These are phyloP conservation scores for Drosophila putrida DNA, from an alignment of 2,888 invertebrate species.

Conservation along the genomic window DNA sequence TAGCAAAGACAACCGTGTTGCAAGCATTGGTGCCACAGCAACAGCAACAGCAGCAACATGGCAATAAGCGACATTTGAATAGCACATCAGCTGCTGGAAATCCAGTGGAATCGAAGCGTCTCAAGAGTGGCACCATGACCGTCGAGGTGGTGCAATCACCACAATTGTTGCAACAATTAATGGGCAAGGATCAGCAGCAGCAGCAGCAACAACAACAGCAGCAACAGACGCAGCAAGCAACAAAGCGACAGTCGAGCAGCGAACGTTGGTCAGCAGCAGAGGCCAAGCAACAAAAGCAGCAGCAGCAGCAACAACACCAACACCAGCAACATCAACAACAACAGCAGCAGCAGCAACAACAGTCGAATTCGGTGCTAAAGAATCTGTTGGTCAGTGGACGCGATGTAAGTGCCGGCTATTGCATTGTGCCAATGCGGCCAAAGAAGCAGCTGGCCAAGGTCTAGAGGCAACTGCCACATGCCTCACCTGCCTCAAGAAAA, in stretches of 20 bases:
- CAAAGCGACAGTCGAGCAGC: slow-evolving; percentile 81
- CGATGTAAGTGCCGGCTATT: slow-evolving; percentile 97
- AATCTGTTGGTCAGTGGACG: slow-evolving; percentile 98
- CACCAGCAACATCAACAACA: slow-evolving; percentile 83
- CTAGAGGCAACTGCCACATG: slow-evolving; percentile 61
- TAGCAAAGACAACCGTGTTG: slow-evolving; percentile 57
- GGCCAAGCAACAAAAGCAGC: slow-evolving; percentile 79
- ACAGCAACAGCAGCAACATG: slow-evolving; percentile 66
- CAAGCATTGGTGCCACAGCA: slow-evolving; percentile 57
- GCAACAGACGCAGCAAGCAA: slow-evolving; percentile 80
- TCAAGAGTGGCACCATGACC: slow-evolving; percentile 75
- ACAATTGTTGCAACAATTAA: slow-evolving; percentile 88
- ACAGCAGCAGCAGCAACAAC: slow-evolving; percentile 82
- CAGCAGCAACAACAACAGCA: slow-evolving; percentile 86
- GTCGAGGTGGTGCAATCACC: slow-evolving; percentile 83
- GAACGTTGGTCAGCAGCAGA: slow-evolving; percentile 73
- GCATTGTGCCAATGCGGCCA: slow-evolving; percentile 90
- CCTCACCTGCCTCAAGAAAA: slow-evolving; percentile 25
- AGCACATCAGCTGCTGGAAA: slow-evolving; percentile 53
- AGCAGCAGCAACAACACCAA: slow-evolving; percentile 82
- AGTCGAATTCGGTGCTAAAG: slow-evolving; percentile 90
- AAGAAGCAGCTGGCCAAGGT: slow-evolving; percentile 85
- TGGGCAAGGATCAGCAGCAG: slow-evolving; percentile 85
- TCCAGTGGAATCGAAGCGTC: slow-evolving; percentile 79
- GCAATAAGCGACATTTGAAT: slow-evolving; percentile 80